A percentile compares a stretch with the other conserved stretches of the same genome.
Conservation (phyloP, 2,888 invertebrate species). For the Psylliodes chrysocephalus region DNA sequence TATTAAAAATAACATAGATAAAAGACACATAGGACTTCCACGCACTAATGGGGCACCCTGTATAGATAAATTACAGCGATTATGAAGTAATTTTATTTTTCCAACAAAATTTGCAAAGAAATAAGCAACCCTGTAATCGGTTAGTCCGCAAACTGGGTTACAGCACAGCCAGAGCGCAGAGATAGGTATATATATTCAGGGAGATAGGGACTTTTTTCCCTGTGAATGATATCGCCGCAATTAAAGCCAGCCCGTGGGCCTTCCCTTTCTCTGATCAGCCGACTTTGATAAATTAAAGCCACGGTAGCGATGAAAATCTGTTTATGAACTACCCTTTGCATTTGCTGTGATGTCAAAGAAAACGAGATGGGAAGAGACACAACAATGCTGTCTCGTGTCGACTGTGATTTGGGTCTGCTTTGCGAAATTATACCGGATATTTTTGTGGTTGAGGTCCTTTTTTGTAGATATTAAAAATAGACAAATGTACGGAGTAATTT, state of each 20-base stretch:
- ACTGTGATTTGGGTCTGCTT: not conserved
- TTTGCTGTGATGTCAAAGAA: constrained; percentile 35
- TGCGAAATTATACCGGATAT: not conserved
- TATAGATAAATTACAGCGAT: no score
- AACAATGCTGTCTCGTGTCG: constrained; percentile 13
- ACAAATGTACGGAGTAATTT: no score
- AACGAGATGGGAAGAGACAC: constrained; percentile 10
- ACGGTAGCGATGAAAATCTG: constrained; percentile 35
- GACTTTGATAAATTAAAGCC: constrained; percentile 48
- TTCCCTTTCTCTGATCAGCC: constrained; percentile 42
- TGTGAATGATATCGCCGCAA: constrained; percentile 46
- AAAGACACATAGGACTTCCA: no score
- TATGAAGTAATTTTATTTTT: no score
- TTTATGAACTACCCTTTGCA: constrained; percentile 42
- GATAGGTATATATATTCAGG: not conserved
- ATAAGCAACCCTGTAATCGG: not conserved
- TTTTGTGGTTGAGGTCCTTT: no score
- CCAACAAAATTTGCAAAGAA: no score
- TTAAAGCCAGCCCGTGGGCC: constrained; percentile 42
- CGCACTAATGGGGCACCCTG: no score
- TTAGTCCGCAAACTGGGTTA: not conserved
- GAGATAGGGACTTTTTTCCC: constrained; percentile 33
- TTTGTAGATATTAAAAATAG: no score
- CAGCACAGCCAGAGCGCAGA: not conserved
- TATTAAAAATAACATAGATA: no score